phyloP scores from a whole-genome alignment of 2,888 invertebrate species.

The Cryptocheilus praepositus region DNA sequence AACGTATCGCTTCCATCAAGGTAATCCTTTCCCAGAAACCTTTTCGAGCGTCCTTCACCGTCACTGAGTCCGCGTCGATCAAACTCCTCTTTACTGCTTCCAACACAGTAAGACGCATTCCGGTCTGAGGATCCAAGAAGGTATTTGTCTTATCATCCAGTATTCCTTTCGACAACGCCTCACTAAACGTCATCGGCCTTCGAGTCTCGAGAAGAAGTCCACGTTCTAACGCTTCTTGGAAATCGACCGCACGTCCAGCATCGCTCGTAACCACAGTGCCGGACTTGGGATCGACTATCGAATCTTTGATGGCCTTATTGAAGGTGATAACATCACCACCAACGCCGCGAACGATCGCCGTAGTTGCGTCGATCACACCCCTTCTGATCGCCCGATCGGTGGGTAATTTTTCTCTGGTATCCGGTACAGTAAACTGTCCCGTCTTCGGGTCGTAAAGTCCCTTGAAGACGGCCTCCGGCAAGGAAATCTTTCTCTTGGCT shows the following conservation, averaged over 20 bases:
- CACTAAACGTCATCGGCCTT: conserved; percentile 87
- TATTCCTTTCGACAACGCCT: conserved; percentile 88
- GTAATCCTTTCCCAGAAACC: conserved; percentile 87
- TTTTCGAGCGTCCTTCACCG: conserved; percentile 82
- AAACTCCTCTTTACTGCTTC: conserved; percentile 89
- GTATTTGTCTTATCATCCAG: conserved; percentile 86
- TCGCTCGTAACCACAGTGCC: conserved; percentile 82
- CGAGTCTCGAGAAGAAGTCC: conserved; percentile 89
- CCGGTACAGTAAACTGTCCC: conserved; percentile 88
- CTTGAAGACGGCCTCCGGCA: conserved; percentile 93
- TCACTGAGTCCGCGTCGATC: conserved; percentile 89
- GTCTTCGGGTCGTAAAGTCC: conserved; percentile 92
- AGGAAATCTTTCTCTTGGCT: conserved; percentile 87
- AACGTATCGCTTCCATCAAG: conserved; percentile 86
- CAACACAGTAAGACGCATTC: conserved; percentile 85
- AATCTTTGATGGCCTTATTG: conserved; percentile 86
- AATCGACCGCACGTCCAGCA: conserved; percentile 81
- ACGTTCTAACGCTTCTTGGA: conserved; percentile 89
- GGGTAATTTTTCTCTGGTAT: conserved; percentile 86
- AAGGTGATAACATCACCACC: conserved; percentile 87
- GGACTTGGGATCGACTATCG: conserved; percentile 84
- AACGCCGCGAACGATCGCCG: conserved; percentile 86
- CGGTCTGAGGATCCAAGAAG: conserved; percentile 89
- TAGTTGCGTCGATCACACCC: conserved; percentile 89
- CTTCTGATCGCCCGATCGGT: conserved; percentile 90